Conservation (phyloP, 1,140 invertebrate genomes). For the Pentalonia nigronervosa region DNA sequence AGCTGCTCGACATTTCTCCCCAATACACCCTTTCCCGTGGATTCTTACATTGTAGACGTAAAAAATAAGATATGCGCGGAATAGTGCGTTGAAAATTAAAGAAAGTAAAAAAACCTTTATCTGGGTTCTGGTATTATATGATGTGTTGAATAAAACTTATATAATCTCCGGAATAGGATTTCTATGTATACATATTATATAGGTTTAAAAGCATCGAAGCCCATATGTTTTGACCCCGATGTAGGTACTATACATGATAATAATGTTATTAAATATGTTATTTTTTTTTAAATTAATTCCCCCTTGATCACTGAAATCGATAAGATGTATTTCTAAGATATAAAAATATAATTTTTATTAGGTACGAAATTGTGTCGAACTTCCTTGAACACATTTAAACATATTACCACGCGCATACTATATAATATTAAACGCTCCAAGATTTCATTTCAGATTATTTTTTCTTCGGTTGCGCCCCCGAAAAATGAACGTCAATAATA, state of each 20-base stretch:
- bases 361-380: not conserved
- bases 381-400: not conserved
- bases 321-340: not conserved
- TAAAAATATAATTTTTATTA: not conserved
- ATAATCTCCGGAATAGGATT: not conserved
- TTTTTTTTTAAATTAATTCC: not conserved
- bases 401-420: too few species aligned
- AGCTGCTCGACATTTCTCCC: not conserved
- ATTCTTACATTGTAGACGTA: not conserved
- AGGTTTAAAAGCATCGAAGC: not conserved
- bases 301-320: not conserved
- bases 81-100: not conserved
- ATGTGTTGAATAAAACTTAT: not conserved
- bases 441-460: conserved; percentile 5
- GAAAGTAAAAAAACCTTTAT: not conserved
- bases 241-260: not conserved
- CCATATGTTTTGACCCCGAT: not conserved
- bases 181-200: not conserved
- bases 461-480: too few species aligned
- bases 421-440: not conserved
- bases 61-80: not conserved
- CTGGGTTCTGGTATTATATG: not conserved
- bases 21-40: too few species aligned
- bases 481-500: not conserved
- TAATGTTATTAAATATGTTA: not conserved